A percentile compares a stretch with the other conserved stretches of the same genome.
Evolutionary conservation across 1,140 invertebrate species (phyloP).

Genomic region (Bradysia coprophila): DNA sequence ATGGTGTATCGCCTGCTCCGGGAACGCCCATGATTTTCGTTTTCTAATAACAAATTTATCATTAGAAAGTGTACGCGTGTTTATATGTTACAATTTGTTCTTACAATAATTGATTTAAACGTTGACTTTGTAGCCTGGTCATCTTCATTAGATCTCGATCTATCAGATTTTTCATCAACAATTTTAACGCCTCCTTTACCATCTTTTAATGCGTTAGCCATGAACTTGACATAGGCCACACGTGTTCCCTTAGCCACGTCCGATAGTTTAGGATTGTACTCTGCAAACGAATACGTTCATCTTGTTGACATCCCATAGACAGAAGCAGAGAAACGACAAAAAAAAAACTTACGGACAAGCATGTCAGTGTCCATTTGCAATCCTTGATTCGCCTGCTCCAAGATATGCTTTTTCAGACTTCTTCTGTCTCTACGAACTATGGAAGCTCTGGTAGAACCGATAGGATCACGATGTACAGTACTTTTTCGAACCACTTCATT

Average conservation of each 20-base stretch:
- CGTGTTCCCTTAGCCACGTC: conserved; percentile 51
- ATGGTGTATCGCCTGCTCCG: neutral
- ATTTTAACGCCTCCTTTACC: conserved; percentile 15
- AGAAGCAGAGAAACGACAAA: conserved; percentile 1
- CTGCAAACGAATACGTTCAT: conserved; percentile 27
- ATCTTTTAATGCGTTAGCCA: conserved; percentile 33
- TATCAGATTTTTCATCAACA: neutral
- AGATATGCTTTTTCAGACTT: conserved; percentile 43
- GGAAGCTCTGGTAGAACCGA: conserved; percentile 50
- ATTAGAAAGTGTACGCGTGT: neutral
- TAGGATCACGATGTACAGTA: conserved; percentile 47
- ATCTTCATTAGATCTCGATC: neutral
- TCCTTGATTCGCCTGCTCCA: conserved; percentile 34
- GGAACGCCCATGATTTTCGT: neutral
- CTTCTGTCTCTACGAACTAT: conserved; percentile 39
- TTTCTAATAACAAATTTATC: neutral
- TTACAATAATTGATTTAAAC: neutral
- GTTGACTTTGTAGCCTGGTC: neutral
- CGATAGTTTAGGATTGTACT: conserved; percentile 62
- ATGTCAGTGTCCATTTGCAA: conserved; percentile 45
- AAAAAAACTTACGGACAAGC: conserved; percentile 31
- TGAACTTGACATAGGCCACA: conserved; percentile 72
- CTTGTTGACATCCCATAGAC: conserved; percentile 4
- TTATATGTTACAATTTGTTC: neutral
- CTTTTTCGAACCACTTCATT: conserved; percentile 58